Evolutionary conservation across 2,113 vertebrate genomes (phyloP).

Genomic region (Ameiurus melas): DNA sequence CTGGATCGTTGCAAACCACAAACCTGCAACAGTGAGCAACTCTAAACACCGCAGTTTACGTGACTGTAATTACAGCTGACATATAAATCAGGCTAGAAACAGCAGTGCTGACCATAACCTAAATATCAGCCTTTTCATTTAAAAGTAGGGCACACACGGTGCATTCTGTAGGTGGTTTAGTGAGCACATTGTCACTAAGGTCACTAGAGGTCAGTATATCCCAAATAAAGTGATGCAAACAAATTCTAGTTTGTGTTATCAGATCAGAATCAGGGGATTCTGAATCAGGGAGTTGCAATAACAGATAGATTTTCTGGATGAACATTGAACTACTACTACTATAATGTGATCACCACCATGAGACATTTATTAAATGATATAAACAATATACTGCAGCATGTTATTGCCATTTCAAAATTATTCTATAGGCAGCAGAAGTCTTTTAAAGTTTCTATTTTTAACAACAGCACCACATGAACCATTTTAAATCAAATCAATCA

Average conservation of each 20-base stretch:
- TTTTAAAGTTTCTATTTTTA: background rate
- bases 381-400: background rate
- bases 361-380: background rate
- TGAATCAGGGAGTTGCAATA: background rate
- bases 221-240: background rate
- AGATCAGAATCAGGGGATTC: too few relatives aligned
- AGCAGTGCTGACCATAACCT: background rate
- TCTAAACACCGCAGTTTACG: background rate
- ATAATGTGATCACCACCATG: background rate
- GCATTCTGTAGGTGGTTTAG: background rate
- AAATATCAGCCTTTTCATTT: background rate
- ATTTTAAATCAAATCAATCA: background rate
- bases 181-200: background rate
- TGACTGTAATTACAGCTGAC: background rate
- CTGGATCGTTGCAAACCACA: constrained; percentile 27
- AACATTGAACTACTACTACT: background rate
- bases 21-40: constrained; percentile 26
- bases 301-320: background rate
- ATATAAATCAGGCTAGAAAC: background rate
- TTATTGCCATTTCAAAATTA: background rate
- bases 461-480: background rate
- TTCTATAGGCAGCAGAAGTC: background rate
- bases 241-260: background rate
- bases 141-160: background rate
- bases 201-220: constrained; percentile 43